Conservation (phyloP, 2,113 vertebrate species). For the Anhinga anhinga region DNA sequence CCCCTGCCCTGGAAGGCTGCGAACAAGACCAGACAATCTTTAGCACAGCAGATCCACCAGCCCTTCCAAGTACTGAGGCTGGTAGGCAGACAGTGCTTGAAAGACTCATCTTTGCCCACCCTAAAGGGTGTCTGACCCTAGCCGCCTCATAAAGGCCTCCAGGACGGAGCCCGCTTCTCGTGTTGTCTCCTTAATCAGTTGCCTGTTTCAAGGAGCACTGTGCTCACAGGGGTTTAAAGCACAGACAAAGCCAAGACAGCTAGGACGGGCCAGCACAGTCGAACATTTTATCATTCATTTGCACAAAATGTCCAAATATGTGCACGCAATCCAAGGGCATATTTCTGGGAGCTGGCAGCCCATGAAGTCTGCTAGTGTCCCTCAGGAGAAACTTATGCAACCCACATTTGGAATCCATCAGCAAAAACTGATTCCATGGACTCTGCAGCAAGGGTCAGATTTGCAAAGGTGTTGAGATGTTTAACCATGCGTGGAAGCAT, state of each 20-base stretch:
- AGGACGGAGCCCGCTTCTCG: not conserved
- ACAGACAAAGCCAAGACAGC: not conserved
- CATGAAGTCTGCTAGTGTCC: constrained; percentile 7
- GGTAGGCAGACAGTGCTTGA: not conserved
- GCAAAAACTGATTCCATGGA: not conserved
- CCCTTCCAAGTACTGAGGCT: not conserved
- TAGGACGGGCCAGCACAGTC: not conserved
- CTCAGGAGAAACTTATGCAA: constrained; percentile 41
- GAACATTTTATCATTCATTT: constrained; percentile 34
- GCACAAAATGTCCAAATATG: constrained; percentile 65
- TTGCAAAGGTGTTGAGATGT: constrained; percentile 23
- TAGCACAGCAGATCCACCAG: not conserved
- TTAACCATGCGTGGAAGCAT: not conserved
- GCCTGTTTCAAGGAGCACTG: not conserved
- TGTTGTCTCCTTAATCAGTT: not conserved
- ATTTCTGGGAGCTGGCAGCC: constrained; percentile 62
- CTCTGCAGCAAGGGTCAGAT: not conserved
- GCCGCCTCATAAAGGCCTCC: not conserved
- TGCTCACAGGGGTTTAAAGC: not conserved
- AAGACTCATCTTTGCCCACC: not conserved
- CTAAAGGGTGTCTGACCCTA: not conserved
- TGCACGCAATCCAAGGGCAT: constrained; percentile 33
- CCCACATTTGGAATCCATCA: constrained; percentile 29
- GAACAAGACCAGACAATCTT: not conserved
- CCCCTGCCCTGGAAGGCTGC: not conserved